These are phyloP conservation scores for Morbakka virulenta DNA, from an alignment of 30 jellyfish, hydroid and myxozoan species.

Conservation along the genomic window DNA sequence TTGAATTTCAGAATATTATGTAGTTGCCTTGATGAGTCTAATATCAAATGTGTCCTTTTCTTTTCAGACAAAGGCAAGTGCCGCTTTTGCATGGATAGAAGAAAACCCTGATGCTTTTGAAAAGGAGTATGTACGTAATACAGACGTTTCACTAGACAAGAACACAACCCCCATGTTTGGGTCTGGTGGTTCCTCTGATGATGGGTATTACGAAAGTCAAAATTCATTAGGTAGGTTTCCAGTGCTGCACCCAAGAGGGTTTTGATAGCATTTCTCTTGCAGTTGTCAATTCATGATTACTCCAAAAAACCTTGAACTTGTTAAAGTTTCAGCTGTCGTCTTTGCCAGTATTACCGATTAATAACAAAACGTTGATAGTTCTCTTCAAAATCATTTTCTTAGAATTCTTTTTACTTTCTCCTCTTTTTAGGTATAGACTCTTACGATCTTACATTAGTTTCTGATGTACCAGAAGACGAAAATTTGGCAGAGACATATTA, in stretches of 20 bases:
- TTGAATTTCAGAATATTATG: too few species aligned
- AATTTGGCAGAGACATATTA: constrained; percentile 81
- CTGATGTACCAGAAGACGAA: constrained; percentile 76
- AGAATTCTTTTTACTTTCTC: too few species aligned
- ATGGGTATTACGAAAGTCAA: not conserved
- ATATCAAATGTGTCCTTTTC: not conserved
- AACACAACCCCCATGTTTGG: not conserved
- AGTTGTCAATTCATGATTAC: too few species aligned
- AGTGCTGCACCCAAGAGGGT: too few species aligned
- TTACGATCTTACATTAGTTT: constrained; percentile 52
- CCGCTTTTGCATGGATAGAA: constrained; percentile 1
- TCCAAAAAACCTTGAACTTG: too few species aligned
- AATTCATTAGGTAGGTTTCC: not conserved
- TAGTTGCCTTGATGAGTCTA: too few species aligned
- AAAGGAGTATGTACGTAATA: too few species aligned
- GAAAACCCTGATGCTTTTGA: not conserved
- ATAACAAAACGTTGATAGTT: too few species aligned
- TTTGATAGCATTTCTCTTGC: too few species aligned
- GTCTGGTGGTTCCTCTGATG: not conserved
- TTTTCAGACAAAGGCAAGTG: not conserved
- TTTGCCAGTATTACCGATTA: too few species aligned
- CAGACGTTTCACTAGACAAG: not conserved
- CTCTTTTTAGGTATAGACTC: constrained; percentile 20
- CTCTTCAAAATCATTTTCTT: too few species aligned
- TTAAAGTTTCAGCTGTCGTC: too few species aligned